Percentiles rank a stretch among this genome's conserved stretches.
Conservation (phyloP, 2,888 invertebrate species). For the Pristionchus maxplancki region DNA sequence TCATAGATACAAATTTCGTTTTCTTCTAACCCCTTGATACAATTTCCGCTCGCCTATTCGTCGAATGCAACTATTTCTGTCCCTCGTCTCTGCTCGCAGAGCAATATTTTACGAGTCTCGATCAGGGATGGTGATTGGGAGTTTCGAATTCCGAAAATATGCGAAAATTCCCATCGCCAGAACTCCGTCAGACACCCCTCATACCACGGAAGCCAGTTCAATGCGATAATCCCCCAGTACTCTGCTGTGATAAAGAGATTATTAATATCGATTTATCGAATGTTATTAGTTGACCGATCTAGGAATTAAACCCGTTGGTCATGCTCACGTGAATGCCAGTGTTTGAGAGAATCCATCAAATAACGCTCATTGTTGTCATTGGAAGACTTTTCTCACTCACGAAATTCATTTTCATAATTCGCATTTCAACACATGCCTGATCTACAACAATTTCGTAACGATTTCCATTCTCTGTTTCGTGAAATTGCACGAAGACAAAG, state of each 20-base stretch:
- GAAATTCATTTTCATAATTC: no score
- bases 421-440: no score
- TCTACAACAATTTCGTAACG: no score
- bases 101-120: not conserved
- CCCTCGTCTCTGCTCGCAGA: not conserved
- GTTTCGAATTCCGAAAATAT: not conserved
- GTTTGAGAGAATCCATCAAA: no score
- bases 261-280: not conserved
- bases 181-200: not conserved
- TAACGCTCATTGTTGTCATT: no score
- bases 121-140: not conserved
- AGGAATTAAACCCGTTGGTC: no score
- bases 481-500: no score
- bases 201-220: not conserved
- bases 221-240: not conserved
- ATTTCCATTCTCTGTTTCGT: no score
- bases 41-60: not conserved
- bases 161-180: not conserved
- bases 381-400: no score
- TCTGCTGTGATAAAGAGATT: conserved; percentile 13
- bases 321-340: no score
- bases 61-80: no score
- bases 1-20: conserved; percentile 24
- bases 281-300: no score
- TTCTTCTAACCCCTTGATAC: not conserved